Conservation (phyloP, 2,888 invertebrate genomes). For the Phaedon cochleariae region DNA sequence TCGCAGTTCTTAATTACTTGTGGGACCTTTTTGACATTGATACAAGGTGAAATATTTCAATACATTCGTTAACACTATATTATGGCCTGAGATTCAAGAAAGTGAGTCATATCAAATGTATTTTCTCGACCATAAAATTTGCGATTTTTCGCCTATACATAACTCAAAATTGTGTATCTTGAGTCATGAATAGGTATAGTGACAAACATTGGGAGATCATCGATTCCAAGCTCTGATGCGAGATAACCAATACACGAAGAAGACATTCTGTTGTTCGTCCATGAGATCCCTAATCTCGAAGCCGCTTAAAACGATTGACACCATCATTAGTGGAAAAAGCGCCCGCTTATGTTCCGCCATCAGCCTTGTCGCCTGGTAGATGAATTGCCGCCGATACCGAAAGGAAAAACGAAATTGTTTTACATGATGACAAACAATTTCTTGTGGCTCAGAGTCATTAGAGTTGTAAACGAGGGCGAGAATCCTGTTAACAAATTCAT, state of each 20-base stretch:
- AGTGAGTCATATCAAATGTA: too few species aligned
- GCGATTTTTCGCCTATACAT: too few species aligned
- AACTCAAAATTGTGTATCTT: too few species aligned
- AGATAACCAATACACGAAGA: slow-evolving; percentile 29
- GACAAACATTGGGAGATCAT: too few species aligned
- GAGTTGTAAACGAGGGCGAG: slow-evolving; percentile 4
- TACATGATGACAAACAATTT: slow-evolving; percentile 32
- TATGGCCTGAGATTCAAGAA: too few species aligned
- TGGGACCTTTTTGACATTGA: too few species aligned
- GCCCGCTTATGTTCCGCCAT: slow-evolving; percentile 51
- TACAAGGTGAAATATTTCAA: too few species aligned
- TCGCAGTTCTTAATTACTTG: too few species aligned
- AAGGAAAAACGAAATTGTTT: slow-evolving; percentile 35
- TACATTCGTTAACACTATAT: too few species aligned
- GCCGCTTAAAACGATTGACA: slow-evolving; percentile 50
- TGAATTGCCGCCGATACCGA: slow-evolving; percentile 36
- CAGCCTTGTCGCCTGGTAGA: slow-evolving; percentile 46
- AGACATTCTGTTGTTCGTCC: slow-evolving; percentile 35
- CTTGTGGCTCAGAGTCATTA: slow-evolving; percentile 19
- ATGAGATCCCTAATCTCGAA: slow-evolving; percentile 44
- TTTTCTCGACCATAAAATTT: too few species aligned
- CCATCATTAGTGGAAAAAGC: slow-evolving; percentile 54
- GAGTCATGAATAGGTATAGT: too few species aligned
- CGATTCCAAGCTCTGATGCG: neutral
- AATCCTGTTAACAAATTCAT: neutral